phyloP scores from a whole-genome alignment of 2,113 vertebrate species.

The Amia ocellicauda region DNA sequence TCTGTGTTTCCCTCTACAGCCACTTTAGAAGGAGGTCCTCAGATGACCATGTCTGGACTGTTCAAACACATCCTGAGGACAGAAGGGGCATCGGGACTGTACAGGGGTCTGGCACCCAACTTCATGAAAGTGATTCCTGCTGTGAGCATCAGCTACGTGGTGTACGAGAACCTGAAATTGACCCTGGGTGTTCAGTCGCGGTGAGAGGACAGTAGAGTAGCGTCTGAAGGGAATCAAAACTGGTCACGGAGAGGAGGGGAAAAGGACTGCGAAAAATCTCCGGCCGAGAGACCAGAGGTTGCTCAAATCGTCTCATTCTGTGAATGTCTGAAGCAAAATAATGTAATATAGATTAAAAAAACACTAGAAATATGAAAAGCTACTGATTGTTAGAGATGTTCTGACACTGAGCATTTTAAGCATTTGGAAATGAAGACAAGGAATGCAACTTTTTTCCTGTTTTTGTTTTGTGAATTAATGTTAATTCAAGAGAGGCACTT shows the following conservation, averaged over 20 bases:
- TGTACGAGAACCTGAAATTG: constrained; percentile 91
- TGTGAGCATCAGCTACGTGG: constrained; percentile 97
- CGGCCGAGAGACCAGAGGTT: constrained; percentile 45
- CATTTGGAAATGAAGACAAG: background rate
- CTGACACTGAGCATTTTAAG: background rate
- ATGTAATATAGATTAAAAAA: no score
- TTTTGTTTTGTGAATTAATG: background rate
- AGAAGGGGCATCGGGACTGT: constrained; percentile 84
- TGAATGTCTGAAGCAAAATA: constrained; percentile 82
- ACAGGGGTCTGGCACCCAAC: constrained; percentile 92
- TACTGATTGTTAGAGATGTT: background rate
- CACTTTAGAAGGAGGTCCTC: constrained; percentile 73
- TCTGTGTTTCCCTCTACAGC: constrained; percentile 70
- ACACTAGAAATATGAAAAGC: constrained; percentile 16
- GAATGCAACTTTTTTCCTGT: background rate
- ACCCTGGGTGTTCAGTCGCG: constrained; percentile 82
- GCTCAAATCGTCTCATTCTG: constrained; percentile 79
- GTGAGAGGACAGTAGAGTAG: constrained; percentile 56
- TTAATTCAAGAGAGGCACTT: constrained; percentile 6
- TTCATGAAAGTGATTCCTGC: constrained; percentile 98
- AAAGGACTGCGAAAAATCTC: constrained; percentile 38
- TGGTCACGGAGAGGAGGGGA: constrained; percentile 34
- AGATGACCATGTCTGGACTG: constrained; percentile 85
- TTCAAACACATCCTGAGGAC: constrained; percentile 88
- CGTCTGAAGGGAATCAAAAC: constrained; percentile 4